phyloP scores from a whole-genome alignment of 2,797 vertebrate species.

The Poliocrania exsul region DNA sequence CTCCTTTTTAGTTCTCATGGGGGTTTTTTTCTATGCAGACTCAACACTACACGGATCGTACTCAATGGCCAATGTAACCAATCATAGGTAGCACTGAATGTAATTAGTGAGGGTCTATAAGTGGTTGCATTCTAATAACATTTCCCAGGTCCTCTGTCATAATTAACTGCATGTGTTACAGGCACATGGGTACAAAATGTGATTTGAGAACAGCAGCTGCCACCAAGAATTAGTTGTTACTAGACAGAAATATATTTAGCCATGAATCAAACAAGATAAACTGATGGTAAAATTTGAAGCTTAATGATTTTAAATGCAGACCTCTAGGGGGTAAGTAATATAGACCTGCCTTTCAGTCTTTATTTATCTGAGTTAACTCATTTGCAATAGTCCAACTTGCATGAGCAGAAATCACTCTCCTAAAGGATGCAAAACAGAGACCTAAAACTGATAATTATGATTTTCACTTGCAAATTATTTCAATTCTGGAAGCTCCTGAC shows the following conservation, averaged over 20 bases:
- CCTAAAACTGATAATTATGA: neutral
- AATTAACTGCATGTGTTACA: conserved; percentile 42
- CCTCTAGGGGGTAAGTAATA: neutral
- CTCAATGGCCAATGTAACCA: neutral
- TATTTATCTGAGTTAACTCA: neutral
- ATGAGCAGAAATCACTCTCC: neutral
- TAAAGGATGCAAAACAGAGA: neutral
- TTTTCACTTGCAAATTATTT: neutral
- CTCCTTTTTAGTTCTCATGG: neutral
- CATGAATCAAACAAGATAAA: neutral
- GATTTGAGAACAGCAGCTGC: conserved; percentile 56
- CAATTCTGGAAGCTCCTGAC: neutral
- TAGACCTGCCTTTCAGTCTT: neutral
- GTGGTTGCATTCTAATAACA: conserved; percentile 1
- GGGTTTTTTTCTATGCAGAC: neutral
- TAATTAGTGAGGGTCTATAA: conserved; percentile 30
- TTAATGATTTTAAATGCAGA: neutral
- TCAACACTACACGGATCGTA: neutral
- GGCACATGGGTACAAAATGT: conserved; percentile 14
- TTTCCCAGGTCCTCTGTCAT: neutral
- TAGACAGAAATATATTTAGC: conserved; percentile 55
- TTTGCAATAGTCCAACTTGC: neutral
- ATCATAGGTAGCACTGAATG: neutral
- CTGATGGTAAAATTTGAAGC: neutral
- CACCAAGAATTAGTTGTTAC: neutral